These are phyloP conservation scores for Cephus cinctus DNA, from an alignment of 1,140 invertebrate genomes.

Conservation along the genomic window DNA sequence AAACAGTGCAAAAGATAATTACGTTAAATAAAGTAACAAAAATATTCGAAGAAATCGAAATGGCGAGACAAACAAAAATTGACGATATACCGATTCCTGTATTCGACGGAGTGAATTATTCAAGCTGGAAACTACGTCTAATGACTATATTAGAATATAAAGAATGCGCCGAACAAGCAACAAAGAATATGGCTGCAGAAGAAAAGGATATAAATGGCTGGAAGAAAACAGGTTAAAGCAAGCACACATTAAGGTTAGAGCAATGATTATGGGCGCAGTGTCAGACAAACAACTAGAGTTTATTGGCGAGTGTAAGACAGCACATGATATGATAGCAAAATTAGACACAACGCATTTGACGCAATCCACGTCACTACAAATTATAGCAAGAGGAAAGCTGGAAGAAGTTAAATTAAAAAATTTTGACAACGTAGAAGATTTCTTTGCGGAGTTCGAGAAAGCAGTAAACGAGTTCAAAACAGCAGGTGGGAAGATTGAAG, in stretches of 20 bases:
- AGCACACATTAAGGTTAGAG: too few relatives aligned
- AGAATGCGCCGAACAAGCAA: not conserved
- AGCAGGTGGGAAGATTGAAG: constrained; percentile 33
- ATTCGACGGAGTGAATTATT: not conserved
- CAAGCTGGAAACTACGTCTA: not conserved
- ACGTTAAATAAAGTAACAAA: too few relatives aligned
- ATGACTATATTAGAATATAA: constrained; percentile 1
- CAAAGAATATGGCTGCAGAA: not conserved
- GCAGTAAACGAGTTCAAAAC: constrained; percentile 34
- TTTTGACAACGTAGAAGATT: constrained; percentile 30
- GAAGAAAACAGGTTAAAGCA: too few relatives aligned
- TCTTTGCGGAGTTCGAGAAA: constrained; percentile 45
- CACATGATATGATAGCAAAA: not conserved
- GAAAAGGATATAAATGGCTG: not conserved
- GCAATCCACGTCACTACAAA: constrained; percentile 24
- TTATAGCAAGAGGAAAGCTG: constrained; percentile 19
- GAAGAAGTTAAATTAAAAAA: constrained; percentile 21
- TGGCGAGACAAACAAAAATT: not conserved
- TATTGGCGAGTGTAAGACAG: constrained; percentile 1
- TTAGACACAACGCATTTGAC: constrained; percentile 14
- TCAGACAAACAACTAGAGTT: constrained; percentile 1
- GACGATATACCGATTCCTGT: not conserved
- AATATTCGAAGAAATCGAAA: too few relatives aligned
- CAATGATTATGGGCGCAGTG: not conserved
- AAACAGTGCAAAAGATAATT: too few relatives aligned